Evolutionary conservation across 92 coral and sea anemone genomes (phyloP).

Genomic region (Plumapathes pennacea): DNA sequence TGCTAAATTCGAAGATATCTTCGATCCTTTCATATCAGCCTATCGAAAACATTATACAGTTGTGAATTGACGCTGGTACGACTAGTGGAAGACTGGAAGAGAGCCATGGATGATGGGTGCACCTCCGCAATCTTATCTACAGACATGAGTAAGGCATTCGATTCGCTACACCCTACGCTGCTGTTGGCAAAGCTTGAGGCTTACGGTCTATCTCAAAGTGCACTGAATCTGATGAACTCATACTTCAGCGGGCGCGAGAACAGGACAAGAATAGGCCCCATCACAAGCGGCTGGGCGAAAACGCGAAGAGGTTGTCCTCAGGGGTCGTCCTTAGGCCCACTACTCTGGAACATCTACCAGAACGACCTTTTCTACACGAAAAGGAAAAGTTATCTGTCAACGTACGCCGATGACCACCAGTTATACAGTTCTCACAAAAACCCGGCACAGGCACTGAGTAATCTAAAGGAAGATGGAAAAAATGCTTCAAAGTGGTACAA

Average conservation of each 20-base stretch:
- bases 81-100: conserved; percentile 47
- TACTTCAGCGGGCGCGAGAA: conserved; percentile 38
- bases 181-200: conserved; percentile 50
- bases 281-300: conserved; percentile 22
- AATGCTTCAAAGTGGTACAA: conserved; percentile 39
- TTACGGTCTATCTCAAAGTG: conserved; percentile 18
- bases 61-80: conserved; percentile 40
- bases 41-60: conserved; percentile 30
- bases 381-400: conserved; percentile 35
- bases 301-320: conserved; percentile 48
- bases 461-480: conserved; percentile 21
- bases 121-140: conserved; percentile 18
- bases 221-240: conserved; percentile 25
- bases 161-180: conserved; percentile 41
- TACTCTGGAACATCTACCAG: conserved; percentile 57
- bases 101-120: conserved; percentile 14
- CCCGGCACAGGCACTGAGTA: conserved; percentile 15
- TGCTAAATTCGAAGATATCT: conserved; percentile 4
- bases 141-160: conserved; percentile 60
- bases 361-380: conserved; percentile 52
- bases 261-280: conserved; percentile 19
- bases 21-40: conserved; percentile 33
- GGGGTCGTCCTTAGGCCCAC: conserved; percentile 54
- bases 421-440: conserved; percentile 18
- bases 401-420: conserved; percentile 62